These are phyloP conservation scores for Ploceus nigricollis DNA, from an alignment of 2,113 vertebrate genomes.

Conservation along the genomic window DNA sequence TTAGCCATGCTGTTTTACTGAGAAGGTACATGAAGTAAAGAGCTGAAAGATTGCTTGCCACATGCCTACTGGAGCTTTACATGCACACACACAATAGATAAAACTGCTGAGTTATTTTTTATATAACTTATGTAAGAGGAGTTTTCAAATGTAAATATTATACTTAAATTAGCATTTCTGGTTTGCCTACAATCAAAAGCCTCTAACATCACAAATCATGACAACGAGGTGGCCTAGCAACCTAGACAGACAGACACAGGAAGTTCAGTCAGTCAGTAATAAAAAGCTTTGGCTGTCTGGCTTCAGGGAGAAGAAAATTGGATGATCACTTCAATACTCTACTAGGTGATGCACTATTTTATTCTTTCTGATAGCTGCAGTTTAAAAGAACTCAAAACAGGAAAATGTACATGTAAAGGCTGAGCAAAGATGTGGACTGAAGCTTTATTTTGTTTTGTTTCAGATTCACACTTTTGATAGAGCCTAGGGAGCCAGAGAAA, in stretches of 20 bases:
- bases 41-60: neutral
- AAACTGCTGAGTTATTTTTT: neutral
- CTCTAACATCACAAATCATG: neutral
- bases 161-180: neutral
- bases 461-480: conserved; percentile 37
- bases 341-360: conserved; percentile 52
- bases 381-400: conserved; percentile 58
- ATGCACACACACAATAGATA: neutral
- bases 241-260: conserved; percentile 32
- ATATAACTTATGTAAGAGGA: neutral
- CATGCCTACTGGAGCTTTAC: neutral
- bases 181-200: conserved; percentile 23
- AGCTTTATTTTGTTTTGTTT: conserved; percentile 56
- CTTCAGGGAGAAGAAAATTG: conserved; percentile 61
- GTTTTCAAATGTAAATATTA: neutral
- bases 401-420: conserved; percentile 27
- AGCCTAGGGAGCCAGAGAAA: neutral
- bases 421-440: conserved; percentile 53
- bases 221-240: conserved; percentile 1
- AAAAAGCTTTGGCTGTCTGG: conserved; percentile 61
- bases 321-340: conserved; percentile 49
- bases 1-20: neutral
- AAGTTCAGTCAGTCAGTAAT: conserved; percentile 57
- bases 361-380: conserved; percentile 62
- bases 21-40: neutral